Conservation (phyloP, 2,113 vertebrate species). For the Tychaedon coryphoeus region DNA sequence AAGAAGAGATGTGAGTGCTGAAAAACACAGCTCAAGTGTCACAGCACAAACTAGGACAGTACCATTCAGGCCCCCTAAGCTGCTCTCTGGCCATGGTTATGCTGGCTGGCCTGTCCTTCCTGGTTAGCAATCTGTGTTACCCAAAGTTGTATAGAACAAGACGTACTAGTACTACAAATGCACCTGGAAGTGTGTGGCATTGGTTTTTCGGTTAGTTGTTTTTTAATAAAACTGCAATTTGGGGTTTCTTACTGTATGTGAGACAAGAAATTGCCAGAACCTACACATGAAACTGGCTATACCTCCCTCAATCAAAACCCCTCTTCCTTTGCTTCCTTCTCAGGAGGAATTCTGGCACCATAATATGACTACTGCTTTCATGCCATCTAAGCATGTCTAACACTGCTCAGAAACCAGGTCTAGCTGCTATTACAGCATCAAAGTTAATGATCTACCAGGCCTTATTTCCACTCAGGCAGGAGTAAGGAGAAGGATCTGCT, state of each 20-base stretch:
- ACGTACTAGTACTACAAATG: not conserved
- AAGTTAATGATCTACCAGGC: not conserved
- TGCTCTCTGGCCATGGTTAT: not conserved
- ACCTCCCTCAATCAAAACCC: not conserved
- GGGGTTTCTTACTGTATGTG: not conserved
- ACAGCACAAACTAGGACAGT: not conserved
- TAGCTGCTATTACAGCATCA: not conserved
- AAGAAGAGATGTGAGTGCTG: not conserved
- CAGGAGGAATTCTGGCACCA: not conserved
- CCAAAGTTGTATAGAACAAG: not conserved
- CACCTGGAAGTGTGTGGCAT: fast-evolving
- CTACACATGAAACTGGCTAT: not conserved
- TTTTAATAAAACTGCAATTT: not conserved
- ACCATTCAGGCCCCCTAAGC: not conserved
- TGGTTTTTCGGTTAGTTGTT: not conserved
- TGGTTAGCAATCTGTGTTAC: not conserved
- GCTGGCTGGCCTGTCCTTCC: not conserved
- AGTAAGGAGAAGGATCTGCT: not conserved
- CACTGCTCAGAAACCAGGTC: not conserved
- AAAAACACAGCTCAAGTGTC: not conserved
- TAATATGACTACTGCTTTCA: not conserved
- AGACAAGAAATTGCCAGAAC: not conserved
- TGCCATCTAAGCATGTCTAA: not conserved
- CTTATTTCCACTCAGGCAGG: not conserved
- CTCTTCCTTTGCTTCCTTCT: not conserved